Evolutionary conservation across 2,113 vertebrate genomes (phyloP), one percentile per base, ranked within the genome.

Genomic region (Pontoporia blainvillei): DNA sequence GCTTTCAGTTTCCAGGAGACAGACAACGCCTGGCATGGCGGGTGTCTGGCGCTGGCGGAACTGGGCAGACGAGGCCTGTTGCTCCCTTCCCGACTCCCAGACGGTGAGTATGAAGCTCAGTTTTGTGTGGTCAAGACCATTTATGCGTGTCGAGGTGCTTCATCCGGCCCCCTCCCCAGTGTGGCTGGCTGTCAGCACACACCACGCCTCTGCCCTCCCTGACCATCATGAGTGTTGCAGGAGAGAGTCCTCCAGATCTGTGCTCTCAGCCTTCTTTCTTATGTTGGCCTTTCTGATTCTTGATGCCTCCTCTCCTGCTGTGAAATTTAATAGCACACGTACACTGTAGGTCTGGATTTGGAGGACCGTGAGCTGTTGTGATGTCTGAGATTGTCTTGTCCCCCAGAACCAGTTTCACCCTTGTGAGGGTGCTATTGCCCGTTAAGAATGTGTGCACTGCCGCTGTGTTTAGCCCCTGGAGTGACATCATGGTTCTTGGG

Each of bases 11-110:
- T 99, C 91, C 99, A 99, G 98, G 99, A 99, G 97, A 99, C 99
- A 0, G 99, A 99, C 97, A 99, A 98, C 0, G 98, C 99, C 0
- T 99, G 99, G 99, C 99, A 99, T 3, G 99, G 99, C 0, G 99
- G 99, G 62, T 99, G 99, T 97, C 98, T 99, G 94, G 99, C 99
- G 2, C 98, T 99, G 96, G 99, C 99, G 1, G 99, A 99, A 94
- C 98, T 99, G 72, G 99, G 99, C 72, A 98, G 99, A 90, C 98
- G 99, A 98, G 99, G 99, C 81, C 98, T 99, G 95, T 97, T 99
- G 93, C 98, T 99, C 31, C 99, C 99, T 29, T 99, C 99, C 13
- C 98, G 99, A 25, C 98, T 99, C 12, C 76, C 98, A 29, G 99
- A 99, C 44, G 99, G 99, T 99, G 98, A 95, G 99, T 99, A 64